Conservation (phyloP, 2,113 vertebrate species). For the Pomatostomus ruficeps region DNA sequence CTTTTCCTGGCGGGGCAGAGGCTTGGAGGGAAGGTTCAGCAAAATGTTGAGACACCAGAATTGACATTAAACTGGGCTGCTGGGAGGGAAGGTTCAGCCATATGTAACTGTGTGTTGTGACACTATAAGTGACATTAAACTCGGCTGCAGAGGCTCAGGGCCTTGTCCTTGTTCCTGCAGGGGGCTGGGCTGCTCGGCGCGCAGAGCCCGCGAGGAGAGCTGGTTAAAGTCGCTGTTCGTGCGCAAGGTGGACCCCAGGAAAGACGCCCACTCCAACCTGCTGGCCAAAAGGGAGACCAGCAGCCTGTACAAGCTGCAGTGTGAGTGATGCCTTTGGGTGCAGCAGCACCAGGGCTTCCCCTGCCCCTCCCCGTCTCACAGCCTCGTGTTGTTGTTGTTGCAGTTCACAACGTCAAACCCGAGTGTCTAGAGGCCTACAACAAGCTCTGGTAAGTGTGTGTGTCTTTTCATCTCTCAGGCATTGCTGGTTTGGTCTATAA, state of each 20-base stretch:
- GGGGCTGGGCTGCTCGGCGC: constrained; percentile 68
- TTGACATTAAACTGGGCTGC: no score
- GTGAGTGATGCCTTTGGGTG: constrained; percentile 71
- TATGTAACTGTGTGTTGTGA: neutral
- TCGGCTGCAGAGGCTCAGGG: neutral
- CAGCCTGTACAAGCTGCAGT: constrained; percentile 96
- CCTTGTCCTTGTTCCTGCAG: constrained; percentile 57
- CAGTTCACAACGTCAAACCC: constrained; percentile 99
- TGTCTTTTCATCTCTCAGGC: neutral
- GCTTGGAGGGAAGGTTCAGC: neutral
- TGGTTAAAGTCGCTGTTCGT: constrained; percentile 97
- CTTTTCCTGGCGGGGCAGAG: neutral
- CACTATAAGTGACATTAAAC: no score
- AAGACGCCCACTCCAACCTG: constrained; percentile 95
- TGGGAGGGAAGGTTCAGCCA: neutral
- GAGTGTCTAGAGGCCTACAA: constrained; percentile 96
- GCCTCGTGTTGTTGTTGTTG: constrained; percentile 72
- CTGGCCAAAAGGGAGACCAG: constrained; percentile 93
- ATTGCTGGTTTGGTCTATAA: neutral
- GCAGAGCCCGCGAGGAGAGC: constrained; percentile 83
- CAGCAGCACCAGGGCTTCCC: neutral
- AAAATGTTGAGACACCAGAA: no score
- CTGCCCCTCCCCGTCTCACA: constrained; percentile 10
- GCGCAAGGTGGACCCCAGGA: constrained; percentile 93
- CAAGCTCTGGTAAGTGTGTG: constrained; percentile 87